Evolutionary conservation across 1,140 invertebrate species (phyloP).

Genomic region (Maconellicoccus hirsutus): DNA sequence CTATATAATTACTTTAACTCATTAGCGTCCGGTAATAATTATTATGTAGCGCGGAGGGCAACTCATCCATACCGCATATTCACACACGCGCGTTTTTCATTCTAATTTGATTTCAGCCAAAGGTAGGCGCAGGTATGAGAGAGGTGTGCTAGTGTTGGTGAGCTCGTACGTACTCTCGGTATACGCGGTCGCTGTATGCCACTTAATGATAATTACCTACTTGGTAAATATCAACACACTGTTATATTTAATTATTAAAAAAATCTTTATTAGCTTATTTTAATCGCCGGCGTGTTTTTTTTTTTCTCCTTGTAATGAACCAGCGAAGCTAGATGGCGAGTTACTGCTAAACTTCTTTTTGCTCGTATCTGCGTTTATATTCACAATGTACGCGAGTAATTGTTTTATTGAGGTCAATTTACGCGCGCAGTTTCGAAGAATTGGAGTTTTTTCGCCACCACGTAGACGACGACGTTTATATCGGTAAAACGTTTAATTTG

Average conservation of each 20-base stretch:
- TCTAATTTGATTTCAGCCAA: constrained; percentile 21
- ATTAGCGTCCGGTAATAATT: constrained; percentile 22
- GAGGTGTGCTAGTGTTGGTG: no score
- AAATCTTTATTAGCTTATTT: constrained; percentile 20
- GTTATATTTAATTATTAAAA: constrained; percentile 21
- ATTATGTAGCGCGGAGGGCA: constrained; percentile 10
- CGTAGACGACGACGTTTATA: no score
- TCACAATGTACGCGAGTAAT: not conserved
- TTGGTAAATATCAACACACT: constrained; percentile 17
- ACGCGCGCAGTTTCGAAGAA: no score
- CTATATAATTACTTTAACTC: constrained; percentile 21
- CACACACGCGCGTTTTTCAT: constrained; percentile 12
- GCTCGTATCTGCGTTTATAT: no score
- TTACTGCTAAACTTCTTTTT: no score
- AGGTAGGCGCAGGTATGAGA: no score
- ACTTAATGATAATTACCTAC: constrained; percentile 12
- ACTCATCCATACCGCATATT: constrained; percentile 17
- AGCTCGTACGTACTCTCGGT: no score
- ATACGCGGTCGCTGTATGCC: not conserved
- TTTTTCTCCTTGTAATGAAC: constrained; percentile 1
- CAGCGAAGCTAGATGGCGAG: not conserved
- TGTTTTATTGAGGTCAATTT: not conserved
- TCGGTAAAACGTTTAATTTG: no score
- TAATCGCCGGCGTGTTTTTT: no score
- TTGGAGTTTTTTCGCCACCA: no score